These are phyloP conservation scores for Aselliscus stoliczkanus DNA, from an alignment of 2,797 vertebrate species.

Conservation along the genomic window DNA sequence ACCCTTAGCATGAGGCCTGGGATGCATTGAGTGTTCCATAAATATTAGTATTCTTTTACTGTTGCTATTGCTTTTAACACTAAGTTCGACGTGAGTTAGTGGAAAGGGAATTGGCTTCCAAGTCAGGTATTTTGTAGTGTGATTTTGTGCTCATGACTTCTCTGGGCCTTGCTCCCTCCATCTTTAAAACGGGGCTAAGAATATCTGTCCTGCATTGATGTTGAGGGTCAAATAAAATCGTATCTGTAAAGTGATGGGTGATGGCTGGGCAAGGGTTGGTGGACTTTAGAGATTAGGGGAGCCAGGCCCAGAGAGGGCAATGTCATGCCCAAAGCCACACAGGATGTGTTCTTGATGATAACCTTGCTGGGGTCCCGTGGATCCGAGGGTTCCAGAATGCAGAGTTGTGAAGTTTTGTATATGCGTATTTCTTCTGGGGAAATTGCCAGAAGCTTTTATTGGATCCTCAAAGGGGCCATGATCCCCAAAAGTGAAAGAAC, in stretches of 20 bases:
- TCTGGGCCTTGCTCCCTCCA: neutral
- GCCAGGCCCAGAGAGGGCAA: neutral
- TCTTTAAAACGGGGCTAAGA: neutral
- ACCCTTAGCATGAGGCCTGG: neutral
- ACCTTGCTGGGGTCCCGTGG: neutral
- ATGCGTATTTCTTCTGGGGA: neutral
- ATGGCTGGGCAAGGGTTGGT: neutral
- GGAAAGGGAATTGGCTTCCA: neutral
- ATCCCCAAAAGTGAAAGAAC: neutral
- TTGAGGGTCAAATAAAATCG: neutral
- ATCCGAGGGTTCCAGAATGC: neutral
- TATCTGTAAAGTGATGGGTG: too few relatives aligned
- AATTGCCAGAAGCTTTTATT: neutral
- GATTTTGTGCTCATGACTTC: neutral
- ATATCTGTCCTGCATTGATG: accelerated
- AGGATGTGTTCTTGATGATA: neutral
- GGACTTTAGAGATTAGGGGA: neutral
- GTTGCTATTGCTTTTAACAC: neutral
- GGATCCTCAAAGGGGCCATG: neutral
- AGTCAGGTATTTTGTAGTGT: too few relatives aligned
- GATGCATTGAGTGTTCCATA: accelerated
- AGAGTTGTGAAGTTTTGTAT: neutral
- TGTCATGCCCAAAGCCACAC: neutral
- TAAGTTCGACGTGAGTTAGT: accelerated
- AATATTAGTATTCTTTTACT: too few relatives aligned